Percentiles rank a stretch among this genome's conserved stretches.
phyloP scores from a whole-genome alignment of 2,797 vertebrate species.

The Anabacerthia variegaticeps region DNA sequence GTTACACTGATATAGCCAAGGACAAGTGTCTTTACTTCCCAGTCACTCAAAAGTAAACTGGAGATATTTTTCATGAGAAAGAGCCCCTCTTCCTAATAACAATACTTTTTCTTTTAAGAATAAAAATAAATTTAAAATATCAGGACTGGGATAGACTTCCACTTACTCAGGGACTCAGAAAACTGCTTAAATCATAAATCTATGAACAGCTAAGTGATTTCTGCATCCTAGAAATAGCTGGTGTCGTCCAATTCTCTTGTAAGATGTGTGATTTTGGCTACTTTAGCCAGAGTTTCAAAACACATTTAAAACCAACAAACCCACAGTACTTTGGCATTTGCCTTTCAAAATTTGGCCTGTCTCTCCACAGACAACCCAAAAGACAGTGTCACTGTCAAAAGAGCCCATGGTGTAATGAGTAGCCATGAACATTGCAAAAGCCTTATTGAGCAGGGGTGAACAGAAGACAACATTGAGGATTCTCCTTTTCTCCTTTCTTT shows the following conservation, averaged over 20 bases:
- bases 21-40: background rate
- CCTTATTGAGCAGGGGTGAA: background rate
- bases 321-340: background rate
- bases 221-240: background rate
- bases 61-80: background rate
- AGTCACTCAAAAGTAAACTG: background rate
- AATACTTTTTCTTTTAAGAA: background rate
- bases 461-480: fast-evolving
- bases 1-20: background rate
- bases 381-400: background rate
- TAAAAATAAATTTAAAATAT: background rate
- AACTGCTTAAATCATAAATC: background rate
- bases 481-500: background rate
- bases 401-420: background rate
- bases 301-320: background rate
- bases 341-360: background rate
- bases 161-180: background rate
- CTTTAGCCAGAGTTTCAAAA: background rate
- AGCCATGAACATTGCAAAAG: background rate
- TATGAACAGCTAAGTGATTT: background rate
- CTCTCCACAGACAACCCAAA: background rate
- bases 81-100: background rate
- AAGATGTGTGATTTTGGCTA: background rate
- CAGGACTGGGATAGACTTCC: background rate
- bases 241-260: background rate